Evolutionary conservation across 2,797 vertebrate species (phyloP).

Genomic region (Pogonophryne albipinna): DNA sequence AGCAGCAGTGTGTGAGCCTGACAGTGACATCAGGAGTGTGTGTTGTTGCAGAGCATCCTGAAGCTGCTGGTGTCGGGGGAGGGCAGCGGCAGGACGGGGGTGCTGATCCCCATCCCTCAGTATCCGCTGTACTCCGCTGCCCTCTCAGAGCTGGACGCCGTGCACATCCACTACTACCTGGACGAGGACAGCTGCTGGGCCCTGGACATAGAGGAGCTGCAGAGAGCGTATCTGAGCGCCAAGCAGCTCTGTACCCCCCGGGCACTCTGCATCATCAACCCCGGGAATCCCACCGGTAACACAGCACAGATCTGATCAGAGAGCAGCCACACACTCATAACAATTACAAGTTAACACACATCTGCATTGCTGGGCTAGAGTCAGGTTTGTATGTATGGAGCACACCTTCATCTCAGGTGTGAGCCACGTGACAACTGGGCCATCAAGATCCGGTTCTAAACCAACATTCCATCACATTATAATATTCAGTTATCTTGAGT

Average conservation of each 20-base stretch:
- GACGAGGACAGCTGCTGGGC: conserved; percentile 93
- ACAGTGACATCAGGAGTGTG: neutral
- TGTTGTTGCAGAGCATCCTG: conserved; percentile 84
- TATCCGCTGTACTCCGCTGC: conserved; percentile 92
- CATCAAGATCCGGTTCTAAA: too few relatives aligned
- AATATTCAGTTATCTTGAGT: too few relatives aligned
- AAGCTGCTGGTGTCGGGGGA: conserved; percentile 90
- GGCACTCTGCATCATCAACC: conserved; percentile 93
- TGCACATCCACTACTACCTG: conserved; percentile 92
- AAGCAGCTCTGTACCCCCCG: conserved; percentile 88
- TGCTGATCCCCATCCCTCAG: conserved; percentile 94
- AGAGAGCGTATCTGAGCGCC: conserved; percentile 85
- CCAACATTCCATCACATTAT: too few relatives aligned
- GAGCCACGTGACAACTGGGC: too few relatives aligned
- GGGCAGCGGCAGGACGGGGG: conserved; percentile 87
- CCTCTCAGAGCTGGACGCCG: conserved; percentile 88
- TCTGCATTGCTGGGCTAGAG: too few relatives aligned
- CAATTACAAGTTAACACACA: too few relatives aligned
- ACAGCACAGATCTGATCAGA: neutral
- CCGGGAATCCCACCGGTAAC: conserved; percentile 92
- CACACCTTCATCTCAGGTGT: too few relatives aligned
- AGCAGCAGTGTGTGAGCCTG: neutral
- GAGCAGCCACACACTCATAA: too few relatives aligned
- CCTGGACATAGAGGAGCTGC: conserved; percentile 87
- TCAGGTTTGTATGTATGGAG: too few relatives aligned